Conservation (phyloP, 2,113 vertebrate species). For the Rhegmatorhina hoffmannsi region DNA sequence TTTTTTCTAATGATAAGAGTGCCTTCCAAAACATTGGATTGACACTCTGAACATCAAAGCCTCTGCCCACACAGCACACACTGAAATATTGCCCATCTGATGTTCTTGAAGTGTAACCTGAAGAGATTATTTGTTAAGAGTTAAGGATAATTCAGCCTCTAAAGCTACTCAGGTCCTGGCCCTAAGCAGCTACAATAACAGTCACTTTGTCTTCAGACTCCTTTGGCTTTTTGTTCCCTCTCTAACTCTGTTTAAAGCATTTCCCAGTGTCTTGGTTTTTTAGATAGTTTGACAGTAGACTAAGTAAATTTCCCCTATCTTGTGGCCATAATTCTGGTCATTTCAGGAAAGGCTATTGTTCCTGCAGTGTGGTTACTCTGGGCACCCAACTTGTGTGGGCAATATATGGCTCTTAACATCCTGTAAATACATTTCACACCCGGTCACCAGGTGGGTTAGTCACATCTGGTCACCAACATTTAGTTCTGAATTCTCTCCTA, state of each 20-base stretch:
- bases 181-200: not conserved
- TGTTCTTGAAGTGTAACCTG: not conserved
- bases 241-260: not conserved
- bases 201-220: not conserved
- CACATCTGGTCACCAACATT: not conserved
- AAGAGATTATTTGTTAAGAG: not conserved
- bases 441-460: not conserved
- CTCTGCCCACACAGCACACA: not conserved
- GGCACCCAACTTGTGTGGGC: not conserved
- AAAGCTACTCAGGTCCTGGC: not conserved
- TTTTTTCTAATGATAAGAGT: not conserved
- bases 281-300: not conserved
- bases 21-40: not conserved
- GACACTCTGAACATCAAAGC: not conserved
- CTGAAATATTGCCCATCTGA: not conserved
- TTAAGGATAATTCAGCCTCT: not conserved
- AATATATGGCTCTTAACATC: not conserved
- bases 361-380: not conserved
- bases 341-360: not conserved
- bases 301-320: not conserved
- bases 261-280: not conserved
- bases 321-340: rapidly evolving
- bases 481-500: not conserved
- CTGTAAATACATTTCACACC: not conserved
- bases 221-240: not conserved